Conservation (phyloP, 2,797 vertebrate species). For the Pantherophis vulpinus region DNA sequence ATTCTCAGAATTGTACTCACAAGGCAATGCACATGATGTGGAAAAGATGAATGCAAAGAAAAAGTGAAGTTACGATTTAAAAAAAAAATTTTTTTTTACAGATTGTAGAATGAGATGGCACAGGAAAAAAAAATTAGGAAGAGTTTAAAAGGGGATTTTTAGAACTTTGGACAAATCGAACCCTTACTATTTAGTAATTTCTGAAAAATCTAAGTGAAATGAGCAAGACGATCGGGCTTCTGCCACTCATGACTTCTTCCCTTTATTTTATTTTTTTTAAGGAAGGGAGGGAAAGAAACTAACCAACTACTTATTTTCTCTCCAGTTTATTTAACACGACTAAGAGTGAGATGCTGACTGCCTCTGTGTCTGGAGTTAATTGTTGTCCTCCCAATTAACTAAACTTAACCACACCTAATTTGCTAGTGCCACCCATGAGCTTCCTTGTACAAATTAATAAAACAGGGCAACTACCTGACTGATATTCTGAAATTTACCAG, state of each 20-base stretch:
- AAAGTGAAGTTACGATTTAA: neutral
- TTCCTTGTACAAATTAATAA: neutral
- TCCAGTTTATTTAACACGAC: neutral
- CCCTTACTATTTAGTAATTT: neutral
- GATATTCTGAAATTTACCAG: neutral
- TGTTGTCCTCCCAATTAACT: constrained; percentile 10
- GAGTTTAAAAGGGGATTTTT: neutral
- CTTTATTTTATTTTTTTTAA: neutral
- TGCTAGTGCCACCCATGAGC: neutral
- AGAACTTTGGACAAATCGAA: neutral
- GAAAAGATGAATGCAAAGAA: neutral
- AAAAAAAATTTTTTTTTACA: neutral
- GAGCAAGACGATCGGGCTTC: neutral
- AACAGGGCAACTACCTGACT: neutral
- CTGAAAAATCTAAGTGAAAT: neutral
- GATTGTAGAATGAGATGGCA: neutral
- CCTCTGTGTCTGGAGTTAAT: neutral
- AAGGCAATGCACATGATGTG: neutral
- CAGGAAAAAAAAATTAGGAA: neutral
- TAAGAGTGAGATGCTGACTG: neutral
- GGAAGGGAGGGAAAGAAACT: neutral
- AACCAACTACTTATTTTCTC: neutral
- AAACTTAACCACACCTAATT: neutral
- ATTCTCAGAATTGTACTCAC: neutral
- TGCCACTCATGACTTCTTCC: constrained; percentile 1